A percentile compares a stretch with the other conserved stretches of the same genome.
Conservation (phyloP, 2,113 vertebrate genomes). For the Barbus barbus region DNA sequence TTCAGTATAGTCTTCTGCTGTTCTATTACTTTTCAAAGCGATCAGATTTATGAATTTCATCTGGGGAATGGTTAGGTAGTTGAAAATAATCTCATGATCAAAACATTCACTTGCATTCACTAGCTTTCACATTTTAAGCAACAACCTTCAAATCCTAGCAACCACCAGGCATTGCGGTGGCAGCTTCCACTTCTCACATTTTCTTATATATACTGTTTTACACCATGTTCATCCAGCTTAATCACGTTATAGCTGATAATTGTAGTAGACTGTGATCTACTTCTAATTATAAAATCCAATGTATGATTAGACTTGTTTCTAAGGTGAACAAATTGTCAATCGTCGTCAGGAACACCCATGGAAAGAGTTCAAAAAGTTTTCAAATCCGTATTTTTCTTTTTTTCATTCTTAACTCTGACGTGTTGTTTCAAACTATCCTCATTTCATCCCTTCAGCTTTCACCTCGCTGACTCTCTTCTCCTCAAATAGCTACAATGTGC, state of each 20-base stretch:
- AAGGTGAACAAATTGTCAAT: background rate
- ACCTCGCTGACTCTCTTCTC: slow-evolving; percentile 11
- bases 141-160: background rate
- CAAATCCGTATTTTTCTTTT: slow-evolving; percentile 12
- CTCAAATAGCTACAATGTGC: slow-evolving; percentile 23
- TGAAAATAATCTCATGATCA: background rate
- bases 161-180: background rate
- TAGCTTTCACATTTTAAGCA: background rate
- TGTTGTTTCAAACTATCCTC: slow-evolving; percentile 6
- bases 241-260: background rate
- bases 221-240: background rate
- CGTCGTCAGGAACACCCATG: background rate
- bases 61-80: background rate
- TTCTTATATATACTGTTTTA: background rate
- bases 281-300: background rate
- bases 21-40: too few relatives aligned
- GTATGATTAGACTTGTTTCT: background rate
- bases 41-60: too few relatives aligned
- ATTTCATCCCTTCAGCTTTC: slow-evolving; percentile 9
- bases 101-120: background rate
- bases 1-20: too few relatives aligned
- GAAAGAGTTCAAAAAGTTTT: background rate
- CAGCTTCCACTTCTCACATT: background rate
- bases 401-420: slow-evolving; percentile 12
- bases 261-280: background rate